Base-by-base conservation (phyloP, 2,797 vertebrate species). In the Gila robusta region DNA sequence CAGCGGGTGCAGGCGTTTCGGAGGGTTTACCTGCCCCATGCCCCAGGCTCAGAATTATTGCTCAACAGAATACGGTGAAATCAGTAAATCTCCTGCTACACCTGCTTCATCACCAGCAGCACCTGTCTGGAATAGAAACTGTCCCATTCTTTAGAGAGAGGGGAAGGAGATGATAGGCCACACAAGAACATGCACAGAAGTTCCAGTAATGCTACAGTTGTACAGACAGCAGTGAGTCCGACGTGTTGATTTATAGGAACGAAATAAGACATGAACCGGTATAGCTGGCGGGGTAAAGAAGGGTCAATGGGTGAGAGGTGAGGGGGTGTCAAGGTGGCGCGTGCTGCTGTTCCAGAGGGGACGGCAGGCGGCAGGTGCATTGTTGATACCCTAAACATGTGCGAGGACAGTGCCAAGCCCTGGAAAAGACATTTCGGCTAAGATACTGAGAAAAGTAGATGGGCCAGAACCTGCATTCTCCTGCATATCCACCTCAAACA, bases 331-430 rank as follows among this genome's bases (percentile, higher is more conserved):
- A 59, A 10, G 67, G 41, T 41, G 89, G 89, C 91, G 35, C 89
- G 90, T 90, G 92, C 89, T 91, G 76, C 19, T 81, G 83, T 70
- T 83, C 81, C 49, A 67, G 80, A 85, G 81, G 77, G 84, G 82
- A 88, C 74, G 84, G 83, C 86, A 86, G 91, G 91, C 91, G 11
- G 91, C 91, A 92, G 87, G 90, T 90, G 86, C 80, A 59, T 78
- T 93, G 91, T 93, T 92, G 89, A 92, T 88, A 93, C 86, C 90
- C 89, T 90, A 92, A 92, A 93, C 92, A 93, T 76, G 54, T n/a
- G 62, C 81, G 84, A 85, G 83, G 82, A 82, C 86, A 80, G 67
- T 88, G 89, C 87, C 91, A 90, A 90, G 91, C 86, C 87, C 83
- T 64, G 89, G 87, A 90, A 91, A 87, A 84, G 76, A 90, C 88